A percentile compares a stretch with the other conserved stretches of the same genome.
Evolutionary conservation across 2,113 vertebrate genomes (phyloP).

Genomic region (Heloderma charlesbogerti): DNA sequence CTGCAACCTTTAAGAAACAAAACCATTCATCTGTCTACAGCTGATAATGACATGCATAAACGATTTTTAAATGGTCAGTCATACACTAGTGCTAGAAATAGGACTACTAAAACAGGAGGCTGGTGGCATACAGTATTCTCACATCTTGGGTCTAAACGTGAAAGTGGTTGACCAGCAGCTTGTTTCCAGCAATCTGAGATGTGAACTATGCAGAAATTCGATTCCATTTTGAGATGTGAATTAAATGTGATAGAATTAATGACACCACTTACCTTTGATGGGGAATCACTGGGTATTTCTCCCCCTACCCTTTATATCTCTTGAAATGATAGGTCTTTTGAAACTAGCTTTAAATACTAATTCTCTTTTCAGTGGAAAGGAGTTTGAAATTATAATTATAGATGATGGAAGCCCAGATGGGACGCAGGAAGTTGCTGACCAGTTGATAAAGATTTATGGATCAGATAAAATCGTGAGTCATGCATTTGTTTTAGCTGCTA

Average conservation of each 20-base stretch:
- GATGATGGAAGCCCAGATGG: constrained; percentile 98
- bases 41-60: not conserved
- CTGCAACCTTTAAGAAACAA: not conserved
- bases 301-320: accelerated
- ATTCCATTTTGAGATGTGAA: not conserved
- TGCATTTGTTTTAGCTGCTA: accelerated
- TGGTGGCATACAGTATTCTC: accelerated
- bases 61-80: accelerated
- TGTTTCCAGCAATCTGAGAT: accelerated
- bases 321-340: accelerated
- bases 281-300: accelerated
- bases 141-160: accelerated
- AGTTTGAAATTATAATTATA: constrained; percentile 94
- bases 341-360: not conserved
- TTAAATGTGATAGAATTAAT: accelerated
- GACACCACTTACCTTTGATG: not conserved
- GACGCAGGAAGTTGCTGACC: constrained; percentile 87
- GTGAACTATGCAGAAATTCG: accelerated
- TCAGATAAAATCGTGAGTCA: constrained; percentile 92
- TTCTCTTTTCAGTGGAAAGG: constrained; percentile 80
- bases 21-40: not conserved
- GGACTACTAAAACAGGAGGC: accelerated
- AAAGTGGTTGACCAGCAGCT: accelerated
- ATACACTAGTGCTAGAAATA: accelerated
- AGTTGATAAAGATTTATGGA: constrained; percentile 93